Base-by-base conservation (phyloP, 2,888 invertebrate species). In the Netelia inedita region DNA sequence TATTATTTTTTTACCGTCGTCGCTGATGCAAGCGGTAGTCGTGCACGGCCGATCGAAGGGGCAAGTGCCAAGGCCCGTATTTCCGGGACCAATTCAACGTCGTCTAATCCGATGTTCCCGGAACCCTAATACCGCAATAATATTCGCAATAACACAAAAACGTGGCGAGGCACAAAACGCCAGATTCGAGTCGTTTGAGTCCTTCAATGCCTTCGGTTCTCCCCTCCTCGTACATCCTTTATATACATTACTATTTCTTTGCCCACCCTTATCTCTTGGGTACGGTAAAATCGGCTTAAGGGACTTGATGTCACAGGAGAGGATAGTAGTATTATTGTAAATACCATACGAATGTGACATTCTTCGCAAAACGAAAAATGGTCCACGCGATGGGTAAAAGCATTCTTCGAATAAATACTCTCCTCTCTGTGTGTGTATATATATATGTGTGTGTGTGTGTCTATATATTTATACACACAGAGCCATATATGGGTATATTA, bases 121-220 rank as follows among this genome's bases (percentile, higher is more conserved):
- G 41, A 72, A 82, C 86, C 88, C 88, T 89, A 88, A 90, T 90
- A 88, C 89, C 86, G 87, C 88, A 88, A 91, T 89, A 90, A 90
- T 87, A 88, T 87, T 87, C 90, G 83, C 81, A 87, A 85, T 85
- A 86, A 88, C 87, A 90, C 88, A 88, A 79, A 85, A 73, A 65
- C 46, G 55, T 59, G 23, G 66, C 71, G 71, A 68, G 35, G 65
- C 71, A 74, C 59, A 16, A 65, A 63, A 74, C 71, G 69, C 21
- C 28, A 59, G 69, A n/a, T 35, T 69, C 59, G 53, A 28, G 53
- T 65, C 35, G 46, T 61, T 43, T 9, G 28, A 28, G 79, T 59
- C 46, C 59, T 76, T 68, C 75, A 55, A 69, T 74, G 16, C 55
- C 71, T 68, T 59, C 14, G 19, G 53, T 53, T 78, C 8, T 53